A percentile compares a stretch with the other conserved stretches of the same genome.
These are phyloP conservation scores for Formica selysi DNA, from an alignment of 1,140 invertebrate species.

Conservation along the genomic window DNA sequence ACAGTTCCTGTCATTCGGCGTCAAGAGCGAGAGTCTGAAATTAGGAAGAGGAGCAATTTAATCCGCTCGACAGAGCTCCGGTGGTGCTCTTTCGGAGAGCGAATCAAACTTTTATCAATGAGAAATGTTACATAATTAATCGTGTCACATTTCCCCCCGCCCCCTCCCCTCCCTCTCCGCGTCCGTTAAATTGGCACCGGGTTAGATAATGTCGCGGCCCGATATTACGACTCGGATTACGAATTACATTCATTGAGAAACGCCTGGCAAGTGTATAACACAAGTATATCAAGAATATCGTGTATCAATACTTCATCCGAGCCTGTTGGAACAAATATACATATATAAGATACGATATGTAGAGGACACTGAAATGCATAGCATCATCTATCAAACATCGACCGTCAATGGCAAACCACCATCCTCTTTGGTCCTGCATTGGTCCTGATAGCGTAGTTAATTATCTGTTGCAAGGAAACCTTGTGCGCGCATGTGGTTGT, in stretches of 20 bases:
- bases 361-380: background rate
- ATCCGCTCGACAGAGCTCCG: background rate
- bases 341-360: background rate
- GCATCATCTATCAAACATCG: background rate
- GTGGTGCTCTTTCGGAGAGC: background rate
- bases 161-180: too few relatives aligned
- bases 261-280: background rate
- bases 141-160: background rate
- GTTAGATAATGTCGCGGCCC: constrained; percentile 37
- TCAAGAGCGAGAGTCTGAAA: constrained; percentile 13
- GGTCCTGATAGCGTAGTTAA: constrained; percentile 6
- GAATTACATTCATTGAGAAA: constrained; percentile 1
- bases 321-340: constrained; percentile 10
- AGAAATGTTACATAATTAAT: constrained; percentile 32
- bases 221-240: constrained; percentile 51
- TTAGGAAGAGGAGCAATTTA: constrained; percentile 40
- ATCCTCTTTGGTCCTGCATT: constrained; percentile 12
- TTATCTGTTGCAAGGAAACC: constrained; percentile 4
- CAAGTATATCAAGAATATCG: constrained; percentile 58
- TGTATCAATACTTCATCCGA: constrained; percentile 42
- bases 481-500: background rate
- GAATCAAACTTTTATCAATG: constrained; percentile 24
- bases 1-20: constrained; percentile 36
- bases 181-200: constrained; percentile 1
- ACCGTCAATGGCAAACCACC: background rate